A percentile compares a stretch with the other conserved stretches of the same genome.
These are phyloP conservation scores for Lagopus muta DNA, from an alignment of 2,113 vertebrate species.

Conservation along the genomic window DNA sequence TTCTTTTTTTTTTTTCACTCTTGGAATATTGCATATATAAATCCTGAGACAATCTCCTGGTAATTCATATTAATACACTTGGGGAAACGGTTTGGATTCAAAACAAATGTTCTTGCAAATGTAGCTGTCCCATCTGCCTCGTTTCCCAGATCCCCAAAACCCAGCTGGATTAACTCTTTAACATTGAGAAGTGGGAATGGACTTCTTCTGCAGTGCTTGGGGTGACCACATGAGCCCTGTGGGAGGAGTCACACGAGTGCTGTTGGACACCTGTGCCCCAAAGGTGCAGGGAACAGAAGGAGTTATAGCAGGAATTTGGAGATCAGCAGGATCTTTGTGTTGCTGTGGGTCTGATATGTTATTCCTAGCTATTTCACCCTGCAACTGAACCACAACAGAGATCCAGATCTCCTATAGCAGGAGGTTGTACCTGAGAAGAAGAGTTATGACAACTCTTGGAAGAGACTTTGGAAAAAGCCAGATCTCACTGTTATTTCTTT, in stretches of 20 bases:
- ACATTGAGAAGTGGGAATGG: not conserved
- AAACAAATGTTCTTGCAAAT: conserved; percentile 65
- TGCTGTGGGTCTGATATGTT: not conserved
- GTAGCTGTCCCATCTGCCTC: conserved; percentile 48
- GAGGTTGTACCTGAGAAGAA: not conserved
- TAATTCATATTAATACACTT: conserved; percentile 62
- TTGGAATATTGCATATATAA: conserved; percentile 53
- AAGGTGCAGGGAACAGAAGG: not conserved
- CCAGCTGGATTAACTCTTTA: conserved; percentile 58
- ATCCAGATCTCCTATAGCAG: not conserved
- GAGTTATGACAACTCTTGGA: not conserved
- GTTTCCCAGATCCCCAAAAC: conserved; percentile 38
- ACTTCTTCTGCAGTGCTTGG: not conserved
- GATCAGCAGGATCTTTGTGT: not conserved
- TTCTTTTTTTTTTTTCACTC: not conserved
- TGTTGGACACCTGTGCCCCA: fast-evolving
- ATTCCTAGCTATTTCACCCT: not conserved
- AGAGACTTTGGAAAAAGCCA: not conserved
- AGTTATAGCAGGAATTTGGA: not conserved
- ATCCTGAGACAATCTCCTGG: conserved; percentile 62
- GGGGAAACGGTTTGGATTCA: conserved; percentile 67
- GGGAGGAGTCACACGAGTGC: not conserved
- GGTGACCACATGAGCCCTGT: fast-evolving
- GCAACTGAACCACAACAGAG: not conserved
- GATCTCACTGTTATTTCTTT: not conserved